Percentiles rank a stretch among this genome's conserved stretches.
Conservation (phyloP, 2,113 vertebrate genomes). For the Amphiprion ocellaris region DNA sequence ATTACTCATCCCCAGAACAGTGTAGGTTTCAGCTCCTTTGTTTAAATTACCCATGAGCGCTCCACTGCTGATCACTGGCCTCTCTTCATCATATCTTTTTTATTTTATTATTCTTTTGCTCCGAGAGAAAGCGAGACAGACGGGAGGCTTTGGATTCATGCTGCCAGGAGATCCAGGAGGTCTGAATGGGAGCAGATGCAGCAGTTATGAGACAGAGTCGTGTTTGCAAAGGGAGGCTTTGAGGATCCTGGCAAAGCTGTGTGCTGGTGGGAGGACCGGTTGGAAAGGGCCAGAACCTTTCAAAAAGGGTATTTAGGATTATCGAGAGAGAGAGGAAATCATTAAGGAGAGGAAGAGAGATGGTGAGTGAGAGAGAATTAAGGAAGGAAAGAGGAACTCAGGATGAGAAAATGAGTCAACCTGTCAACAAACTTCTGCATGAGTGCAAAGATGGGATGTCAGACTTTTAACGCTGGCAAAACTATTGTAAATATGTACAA, state of each 20-base stretch:
- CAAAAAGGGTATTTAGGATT: conserved; percentile 64
- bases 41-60: conserved; percentile 17
- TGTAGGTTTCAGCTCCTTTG: background rate
- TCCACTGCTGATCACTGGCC: conserved; percentile 5
- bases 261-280: conserved; percentile 70
- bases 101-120: conserved; percentile 38
- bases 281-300: conserved; percentile 67
- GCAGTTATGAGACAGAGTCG: conserved; percentile 68
- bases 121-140: conserved; percentile 56
- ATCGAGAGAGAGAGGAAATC: conserved; percentile 69
- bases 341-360: conserved; percentile 56
- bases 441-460: conserved; percentile 8
- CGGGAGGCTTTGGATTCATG: conserved; percentile 58
- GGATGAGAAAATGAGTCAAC: conserved; percentile 31
- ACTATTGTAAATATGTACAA: conserved; percentile 1
- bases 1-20: conserved; percentile 17
- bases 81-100: conserved; percentile 33
- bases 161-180: conserved; percentile 71
- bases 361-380: conserved; percentile 18
- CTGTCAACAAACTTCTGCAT: conserved; percentile 35
- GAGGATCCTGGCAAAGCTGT: conserved; percentile 68
- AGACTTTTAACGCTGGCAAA: conserved; percentile 8
- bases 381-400: conserved; percentile 45
- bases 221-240: conserved; percentile 69
- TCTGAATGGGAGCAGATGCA: conserved; percentile 80